Evolutionary conservation across 2,797 vertebrate genomes (phyloP), one percentile per base, ranked within the genome.

Genomic region (Sebastes minor): DNA sequence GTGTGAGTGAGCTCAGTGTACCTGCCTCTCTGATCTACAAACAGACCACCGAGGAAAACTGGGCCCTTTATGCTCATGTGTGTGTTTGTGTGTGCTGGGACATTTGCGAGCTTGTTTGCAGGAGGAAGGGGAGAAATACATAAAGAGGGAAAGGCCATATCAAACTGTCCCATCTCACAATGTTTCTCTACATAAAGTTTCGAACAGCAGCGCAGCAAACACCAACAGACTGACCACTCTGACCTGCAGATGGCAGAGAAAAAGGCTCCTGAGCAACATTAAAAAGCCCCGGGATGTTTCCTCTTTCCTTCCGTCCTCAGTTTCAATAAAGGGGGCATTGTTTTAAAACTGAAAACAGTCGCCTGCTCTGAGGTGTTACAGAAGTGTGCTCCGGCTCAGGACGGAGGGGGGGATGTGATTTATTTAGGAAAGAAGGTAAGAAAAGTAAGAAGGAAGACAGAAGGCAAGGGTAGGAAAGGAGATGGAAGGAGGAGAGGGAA

Each of bases 301-400:
- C 74, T 74, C 88, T 86, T 69, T 74, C 77, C 35, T 64, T 66
- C 83, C 14, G 49, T 81, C 85, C 82, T 82, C 42, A 52, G 76
- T 76, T 88, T 85, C 72, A 88, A 90, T 88, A 93, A 92, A 91
- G 91, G 20, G 49, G 75, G 59, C 82, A 92, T 90, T 93, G 94
- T 92, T 89, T 82, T 57, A 60, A 75, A 89, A 87, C 25, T 74
- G 80, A 85, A 88, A 83, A 80, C 85, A 90, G 86, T 82, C 52
- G 22, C 56, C 69, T n/a, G 77, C 76, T 87, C 77, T 25, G 81
- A 88, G 84, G 91, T 91, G 90, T 90, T 89, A 65, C 68, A 71
- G 75, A 76, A 78, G 87, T 84, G 84, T 88, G 81, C 32, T 73
- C 63, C 76, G 82, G 78, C 80, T 81, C 69, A 53, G 35, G 30